phyloP scores from a whole-genome alignment of 2,888 invertebrate genomes.

The Parascotia fuliginaria region DNA sequence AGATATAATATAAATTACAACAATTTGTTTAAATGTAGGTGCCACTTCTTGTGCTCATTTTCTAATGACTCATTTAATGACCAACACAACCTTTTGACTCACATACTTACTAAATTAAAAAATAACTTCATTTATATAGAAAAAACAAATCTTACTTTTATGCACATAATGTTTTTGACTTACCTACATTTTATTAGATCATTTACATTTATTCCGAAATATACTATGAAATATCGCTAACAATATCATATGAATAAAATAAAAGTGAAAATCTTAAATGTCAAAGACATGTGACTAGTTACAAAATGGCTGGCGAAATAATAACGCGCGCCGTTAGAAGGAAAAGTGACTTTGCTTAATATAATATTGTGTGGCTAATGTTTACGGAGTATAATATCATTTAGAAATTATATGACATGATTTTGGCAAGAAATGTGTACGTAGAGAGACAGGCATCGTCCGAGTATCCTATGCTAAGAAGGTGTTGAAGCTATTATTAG shows the following conservation, averaged over 20 bases:
- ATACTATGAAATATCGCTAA: conserved; percentile 44
- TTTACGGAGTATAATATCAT: conserved; percentile 47
- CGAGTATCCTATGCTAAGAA: conserved; percentile 48
- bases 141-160: conserved; percentile 39
- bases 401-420: conserved; percentile 55
- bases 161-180: conserved; percentile 41
- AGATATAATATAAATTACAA: conserved; percentile 22
- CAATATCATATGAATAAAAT: conserved; percentile 50
- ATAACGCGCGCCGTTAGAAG: conserved; percentile 25
- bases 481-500: conserved; percentile 53
- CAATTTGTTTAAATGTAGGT: conserved; percentile 27
- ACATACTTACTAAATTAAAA: conserved; percentile 42
- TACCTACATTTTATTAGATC: conserved; percentile 47
- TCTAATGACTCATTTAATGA: conserved; percentile 42
- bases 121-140: conserved; percentile 40
- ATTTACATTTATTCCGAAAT: conserved; percentile 49
- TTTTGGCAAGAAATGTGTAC: conserved; percentile 68
- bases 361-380: conserved; percentile 29
- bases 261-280: conserved; percentile 45
- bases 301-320: conserved; percentile 47
- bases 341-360: conserved; percentile 23
- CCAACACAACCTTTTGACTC: conserved; percentile 41
- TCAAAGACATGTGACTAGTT: conserved; percentile 63
- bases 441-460: conserved; percentile 67
- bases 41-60: conserved; percentile 48